phyloP scores from a whole-genome alignment of 2,797 vertebrate genomes.

The Rhynchonycteris naso region DNA sequence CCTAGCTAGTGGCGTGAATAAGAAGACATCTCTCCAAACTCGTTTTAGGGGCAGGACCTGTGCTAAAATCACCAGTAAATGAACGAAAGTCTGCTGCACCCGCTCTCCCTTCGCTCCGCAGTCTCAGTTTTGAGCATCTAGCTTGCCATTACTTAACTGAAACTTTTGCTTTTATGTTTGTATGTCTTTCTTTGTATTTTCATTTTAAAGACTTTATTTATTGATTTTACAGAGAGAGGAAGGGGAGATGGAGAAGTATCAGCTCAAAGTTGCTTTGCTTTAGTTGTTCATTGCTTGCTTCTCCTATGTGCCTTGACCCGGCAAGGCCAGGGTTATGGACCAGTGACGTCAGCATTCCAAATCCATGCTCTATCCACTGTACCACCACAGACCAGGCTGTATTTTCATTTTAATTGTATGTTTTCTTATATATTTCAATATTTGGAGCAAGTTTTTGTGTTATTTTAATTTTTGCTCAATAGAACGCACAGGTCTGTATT shows the following conservation, averaged over 20 bases:
- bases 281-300: no score
- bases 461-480: background rate
- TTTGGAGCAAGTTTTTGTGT: background rate
- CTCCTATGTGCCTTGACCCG: no score
- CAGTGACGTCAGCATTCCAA: no score
- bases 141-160: background rate
- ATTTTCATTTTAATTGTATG: background rate
- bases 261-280: no score
- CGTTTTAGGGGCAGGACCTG: background rate
- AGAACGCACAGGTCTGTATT: background rate
- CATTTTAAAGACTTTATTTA: background rate
- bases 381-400: background rate
- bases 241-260: no score
- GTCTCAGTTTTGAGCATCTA: conserved; percentile 22
- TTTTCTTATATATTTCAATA: background rate
- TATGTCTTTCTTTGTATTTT: background rate
- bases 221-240: no score
- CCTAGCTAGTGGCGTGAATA: background rate
- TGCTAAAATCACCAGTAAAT: no score
- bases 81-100: no score
- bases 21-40: conserved; percentile 26
- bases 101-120: background rate
- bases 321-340: no score
- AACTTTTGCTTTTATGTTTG: background rate
- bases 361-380: no score